Evolutionary conservation across 2,888 invertebrate species (phyloP), one percentile per base, ranked within the genome.

Genomic region (Stenodera caucasica): DNA sequence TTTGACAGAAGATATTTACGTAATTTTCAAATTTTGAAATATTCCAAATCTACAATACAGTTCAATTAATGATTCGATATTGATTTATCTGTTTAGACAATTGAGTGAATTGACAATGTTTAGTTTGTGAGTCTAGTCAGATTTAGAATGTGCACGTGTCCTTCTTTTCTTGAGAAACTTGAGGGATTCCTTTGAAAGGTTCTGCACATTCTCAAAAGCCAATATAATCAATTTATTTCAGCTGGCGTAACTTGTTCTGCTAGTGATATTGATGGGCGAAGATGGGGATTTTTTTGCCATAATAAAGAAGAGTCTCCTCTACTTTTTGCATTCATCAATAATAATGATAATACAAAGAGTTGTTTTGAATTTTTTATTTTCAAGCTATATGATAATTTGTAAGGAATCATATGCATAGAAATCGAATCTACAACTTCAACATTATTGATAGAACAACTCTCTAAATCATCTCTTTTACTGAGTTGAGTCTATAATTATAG

Each of bases 181-280:
- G n/a, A n/a, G n/a, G n/a, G n/a, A 12, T 18, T 49, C 21, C 49
- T 12, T 23, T 50, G 40, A 40, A 57, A 57, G 52, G 30, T 61
- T 61, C 58, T 62, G 58, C 55, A 62, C 62, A 62, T 62, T 62
- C 62, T 62, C 55, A 62, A 58, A 61, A 58, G 40, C 40, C 61
- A 57, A 58, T 57, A 59, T 65, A 61, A 63, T 65, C 66, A 64
- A 64, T 64, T 66, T 64, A 66, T 61, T 66, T 60, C 63, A 64
- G 59, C 61, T 61, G 61, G 58, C 58, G 55, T 59, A 62, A 61
- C 65, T 60, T 65, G 62, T 66, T 62, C 61, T 63, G 60, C 59
- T 52, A 59, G 58, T 40, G 11, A 40, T 18, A 21, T 40, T 40
- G 40, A 40, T 40, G 55, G 53, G 62, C 61, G 56, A 54, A 60